phyloP scores from a whole-genome alignment of 2,888 invertebrate genomes.

The Drosophila macrospina region DNA sequence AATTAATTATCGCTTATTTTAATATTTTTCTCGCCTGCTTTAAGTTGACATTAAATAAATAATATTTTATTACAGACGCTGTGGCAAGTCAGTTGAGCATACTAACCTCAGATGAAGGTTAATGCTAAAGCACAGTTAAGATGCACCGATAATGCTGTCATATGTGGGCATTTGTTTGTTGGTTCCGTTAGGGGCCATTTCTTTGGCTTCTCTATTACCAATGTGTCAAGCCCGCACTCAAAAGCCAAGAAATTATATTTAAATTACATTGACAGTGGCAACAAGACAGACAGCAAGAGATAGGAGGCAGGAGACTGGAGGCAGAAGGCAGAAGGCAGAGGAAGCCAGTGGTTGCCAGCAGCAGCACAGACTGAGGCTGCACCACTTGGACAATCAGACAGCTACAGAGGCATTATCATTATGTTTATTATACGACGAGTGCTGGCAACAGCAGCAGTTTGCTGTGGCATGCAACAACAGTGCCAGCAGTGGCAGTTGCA shows the following conservation, averaged over 20 bases:
- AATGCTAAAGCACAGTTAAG: conserved; percentile 5
- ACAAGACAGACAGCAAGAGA: conserved; percentile 32
- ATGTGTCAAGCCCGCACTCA: conserved; percentile 49
- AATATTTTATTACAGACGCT: too few species aligned
- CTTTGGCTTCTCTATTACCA: conserved; percentile 61
- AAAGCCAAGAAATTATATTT: conserved; percentile 39
- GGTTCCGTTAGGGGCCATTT: conserved; percentile 34
- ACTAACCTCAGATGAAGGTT: neutral
- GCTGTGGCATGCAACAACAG: conserved; percentile 31
- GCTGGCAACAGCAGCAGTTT: conserved; percentile 48
- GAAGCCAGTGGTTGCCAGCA: conserved; percentile 8
- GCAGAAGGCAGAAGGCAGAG: conserved; percentile 2
- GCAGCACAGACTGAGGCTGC: conserved; percentile 7
- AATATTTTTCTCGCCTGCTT: too few species aligned
- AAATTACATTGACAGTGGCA: conserved; percentile 64
- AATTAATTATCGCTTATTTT: too few species aligned
- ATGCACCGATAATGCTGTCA: conserved; percentile 6
- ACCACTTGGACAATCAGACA: conserved; percentile 71
- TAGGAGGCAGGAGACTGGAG: too few species aligned
- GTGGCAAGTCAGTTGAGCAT: neutral
- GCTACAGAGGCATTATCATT: conserved; percentile 75
- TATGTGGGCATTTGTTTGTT: conserved; percentile 12
- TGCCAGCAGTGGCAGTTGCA: conserved; percentile 21
- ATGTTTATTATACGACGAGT: conserved; percentile 74
- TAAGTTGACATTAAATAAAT: too few species aligned